phyloP scores from a whole-genome alignment of 2,113 vertebrate species.

The Solea solea region DNA sequence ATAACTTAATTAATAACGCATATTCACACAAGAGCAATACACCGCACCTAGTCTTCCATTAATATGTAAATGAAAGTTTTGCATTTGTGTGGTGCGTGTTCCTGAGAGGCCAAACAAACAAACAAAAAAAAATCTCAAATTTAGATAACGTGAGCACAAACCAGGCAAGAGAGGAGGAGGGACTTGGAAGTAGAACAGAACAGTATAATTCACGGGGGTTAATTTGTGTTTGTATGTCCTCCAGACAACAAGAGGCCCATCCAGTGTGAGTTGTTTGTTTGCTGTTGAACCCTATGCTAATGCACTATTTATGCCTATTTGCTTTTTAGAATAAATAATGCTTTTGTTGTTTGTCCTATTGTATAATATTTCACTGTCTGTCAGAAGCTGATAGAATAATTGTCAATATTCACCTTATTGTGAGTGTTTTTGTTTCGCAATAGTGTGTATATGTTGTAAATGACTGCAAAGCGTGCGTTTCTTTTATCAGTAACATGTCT shows the following conservation, averaged over 20 bases:
- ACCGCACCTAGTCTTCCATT: constrained; percentile 2
- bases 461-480: not conserved
- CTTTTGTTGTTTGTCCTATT: constrained; percentile 16
- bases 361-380: not conserved
- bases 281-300: constrained; percentile 65
- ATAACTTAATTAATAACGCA: constrained; percentile 27
- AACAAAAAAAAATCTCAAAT: not conserved
- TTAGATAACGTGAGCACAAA: constrained; percentile 20
- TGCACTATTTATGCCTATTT: constrained; percentile 50
- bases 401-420: constrained; percentile 14
- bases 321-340: constrained; percentile 32
- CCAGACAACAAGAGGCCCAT: constrained; percentile 34
- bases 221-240: constrained; percentile 19
- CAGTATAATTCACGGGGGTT: constrained; percentile 8
- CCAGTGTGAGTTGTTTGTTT: constrained; percentile 25
- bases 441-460: not conserved
- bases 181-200: not conserved
- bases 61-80: constrained; percentile 33
- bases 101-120: constrained; percentile 2
- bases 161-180: not conserved
- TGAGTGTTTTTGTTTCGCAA: constrained; percentile 14
- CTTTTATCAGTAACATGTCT: no score
- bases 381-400: constrained; percentile 29
- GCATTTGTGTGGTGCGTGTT: constrained; percentile 24
- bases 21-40: constrained; percentile 9